Evolutionary conservation across 2,113 vertebrate genomes (phyloP).

Genomic region (Cyanoderma ruficeps): DNA sequence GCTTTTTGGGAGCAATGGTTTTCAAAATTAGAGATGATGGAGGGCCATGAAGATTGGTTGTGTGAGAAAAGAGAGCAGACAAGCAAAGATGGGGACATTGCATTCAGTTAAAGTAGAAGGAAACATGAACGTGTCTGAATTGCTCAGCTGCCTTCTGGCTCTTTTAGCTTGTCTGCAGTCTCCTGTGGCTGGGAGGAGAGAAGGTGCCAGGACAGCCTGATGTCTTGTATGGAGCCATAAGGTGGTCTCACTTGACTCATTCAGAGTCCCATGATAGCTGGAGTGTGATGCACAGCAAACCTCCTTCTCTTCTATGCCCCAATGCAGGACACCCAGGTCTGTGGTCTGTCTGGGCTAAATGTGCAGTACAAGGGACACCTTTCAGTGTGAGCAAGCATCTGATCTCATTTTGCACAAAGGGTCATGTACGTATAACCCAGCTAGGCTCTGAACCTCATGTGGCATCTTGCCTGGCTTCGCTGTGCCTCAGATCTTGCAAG

Average conservation of each 20-base stretch:
- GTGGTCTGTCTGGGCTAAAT: background rate
- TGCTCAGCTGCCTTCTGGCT: background rate
- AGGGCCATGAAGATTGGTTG: background rate
- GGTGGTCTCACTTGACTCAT: background rate
- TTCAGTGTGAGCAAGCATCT: background rate
- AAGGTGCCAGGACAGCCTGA: background rate
- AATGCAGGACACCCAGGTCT: background rate
- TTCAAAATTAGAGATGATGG: background rate
- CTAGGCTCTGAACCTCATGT: background rate
- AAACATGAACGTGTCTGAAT: background rate
- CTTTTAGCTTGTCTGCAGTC: background rate
- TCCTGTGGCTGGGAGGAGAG: background rate
- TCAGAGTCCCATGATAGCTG: background rate
- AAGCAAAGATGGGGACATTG: background rate
- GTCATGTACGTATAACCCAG: background rate
- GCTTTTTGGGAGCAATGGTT: background rate
- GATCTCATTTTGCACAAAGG: background rate
- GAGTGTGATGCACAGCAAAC: background rate
- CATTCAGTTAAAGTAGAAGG: background rate
- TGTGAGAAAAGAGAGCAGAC: background rate
- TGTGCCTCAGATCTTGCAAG: background rate
- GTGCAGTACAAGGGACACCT: background rate
- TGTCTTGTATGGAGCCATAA: background rate
- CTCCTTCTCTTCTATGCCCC: background rate
- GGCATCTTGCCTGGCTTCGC: background rate